A percentile compares a stretch with the other conserved stretches of the same genome.
Conservation (phyloP, 2,113 vertebrate species). For the Xerus inauris region DNA sequence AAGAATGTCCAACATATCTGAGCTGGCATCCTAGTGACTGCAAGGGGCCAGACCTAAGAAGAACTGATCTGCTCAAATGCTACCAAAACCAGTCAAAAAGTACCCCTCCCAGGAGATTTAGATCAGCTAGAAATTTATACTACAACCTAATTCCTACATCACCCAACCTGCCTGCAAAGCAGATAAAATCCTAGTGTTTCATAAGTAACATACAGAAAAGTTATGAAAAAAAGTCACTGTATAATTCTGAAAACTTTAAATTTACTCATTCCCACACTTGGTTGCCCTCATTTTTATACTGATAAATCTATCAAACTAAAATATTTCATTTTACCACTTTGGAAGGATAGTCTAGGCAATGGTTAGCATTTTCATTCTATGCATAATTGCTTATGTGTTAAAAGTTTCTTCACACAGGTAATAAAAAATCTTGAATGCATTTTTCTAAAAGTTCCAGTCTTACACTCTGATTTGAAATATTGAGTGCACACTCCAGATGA, state of each 20-base stretch:
- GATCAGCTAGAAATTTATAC: background rate
- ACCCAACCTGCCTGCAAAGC: background rate
- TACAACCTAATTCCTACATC: conserved; percentile 22
- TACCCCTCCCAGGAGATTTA: background rate
- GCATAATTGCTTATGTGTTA: background rate
- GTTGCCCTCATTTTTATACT: conserved; percentile 43
- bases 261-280: background rate
- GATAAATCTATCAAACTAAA: conserved; percentile 39
- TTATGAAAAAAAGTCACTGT: background rate
- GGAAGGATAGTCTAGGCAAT: background rate
- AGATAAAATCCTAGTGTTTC: conserved; percentile 20
- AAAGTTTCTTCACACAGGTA: conserved; percentile 14
- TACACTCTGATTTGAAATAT: background rate
- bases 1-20: conserved; percentile 41
- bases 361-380: background rate
- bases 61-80: background rate
- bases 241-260: conserved; percentile 31
- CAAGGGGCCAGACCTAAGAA: background rate
- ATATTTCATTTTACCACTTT: conserved; percentile 4
- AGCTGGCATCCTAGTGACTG: background rate
- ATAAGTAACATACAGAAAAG: background rate
- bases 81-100: background rate
- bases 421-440: background rate
- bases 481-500: background rate
- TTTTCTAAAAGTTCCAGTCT: conserved; percentile 13